Percentiles rank a stretch among this genome's conserved stretches.
phyloP scores from a whole-genome alignment of 1,140 invertebrate genomes.

The honey bee (Apis mellifera) region Amel_HAv3.1 CM009941.2:10532501-10533000 shows the following conservation, averaged over 20 bases:
- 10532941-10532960: conserved; percentile 91
- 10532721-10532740: background rate
- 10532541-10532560: conserved; percentile 65
- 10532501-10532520: conserved; percentile 6
- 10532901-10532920: conserved; percentile 94
- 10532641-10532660: conserved; percentile 50
- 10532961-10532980: conserved; percentile 92
- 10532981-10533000: conserved; percentile 97
- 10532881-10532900: conserved; percentile 93
- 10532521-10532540: conserved; percentile 18
- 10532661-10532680: conserved; percentile 16
- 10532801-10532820: conserved; percentile 1
- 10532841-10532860: conserved; percentile 83
- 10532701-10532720: conserved; percentile 5
- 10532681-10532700: conserved; percentile 8
- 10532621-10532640: conserved; percentile 79
- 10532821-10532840: conserved; percentile 13
- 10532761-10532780: background rate
- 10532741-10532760: background rate
- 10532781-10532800: background rate
- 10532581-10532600: conserved; percentile 66
- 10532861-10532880: conserved; percentile 82
- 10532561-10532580: conserved; percentile 77
- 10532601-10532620: conserved; percentile 49
- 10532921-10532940: conserved; percentile 98